Evolutionary conservation across 2,797 vertebrate species (phyloP), one percentile per base, ranked within the genome.

Genomic region (Gymnodraco acuticeps): DNA sequence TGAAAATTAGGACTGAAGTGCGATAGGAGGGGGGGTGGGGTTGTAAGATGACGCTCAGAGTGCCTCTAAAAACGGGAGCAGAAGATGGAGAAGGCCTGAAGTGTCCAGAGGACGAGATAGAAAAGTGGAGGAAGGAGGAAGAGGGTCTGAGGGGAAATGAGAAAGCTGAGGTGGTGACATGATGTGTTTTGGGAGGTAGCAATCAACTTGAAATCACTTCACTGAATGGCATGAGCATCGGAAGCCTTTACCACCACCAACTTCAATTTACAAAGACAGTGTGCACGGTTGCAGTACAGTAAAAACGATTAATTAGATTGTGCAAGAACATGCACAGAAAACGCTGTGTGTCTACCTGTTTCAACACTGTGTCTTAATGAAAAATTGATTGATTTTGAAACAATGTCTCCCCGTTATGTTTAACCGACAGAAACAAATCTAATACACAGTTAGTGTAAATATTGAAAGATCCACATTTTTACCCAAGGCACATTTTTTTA

Each of bases 121-220:
- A 48, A 52, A 51, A 50, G 46, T 0, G 31, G 54, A 59, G 42
- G 52, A 20, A 13, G 45, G 52, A 65, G 46, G 62, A 78, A 38
- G 54, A 65, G 54, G 16, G 61, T 80, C 61, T 54, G 74, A 75
- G 63, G 72, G 80, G 70, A 85, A 86, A 82, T 80, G 64, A 78
- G 67, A 67, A 53, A 59, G 64, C 54, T 55, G 70, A 85, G 62
- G 66, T 64, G 64, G 59, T 77, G 73, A 74, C 70, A 54, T 23
- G 64, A 78, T 76, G 76, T 45, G 53, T 75, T 73, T 23, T 38
- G 41, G 27, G 31, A 16, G 70, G 23, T 65, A 42, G 61, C 77
- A 81, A 72, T 81, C 56, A 73, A 51, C 66, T 74, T 52, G 50
- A 85, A 77, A 69, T 70, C 63, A 48, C 68, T 77, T 71, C 5